A percentile compares a stretch with the other conserved stretches of the same genome.
These are phyloP conservation scores for Amphipoea oculea DNA, from an alignment of 2,888 invertebrate species.

Conservation along the genomic window DNA sequence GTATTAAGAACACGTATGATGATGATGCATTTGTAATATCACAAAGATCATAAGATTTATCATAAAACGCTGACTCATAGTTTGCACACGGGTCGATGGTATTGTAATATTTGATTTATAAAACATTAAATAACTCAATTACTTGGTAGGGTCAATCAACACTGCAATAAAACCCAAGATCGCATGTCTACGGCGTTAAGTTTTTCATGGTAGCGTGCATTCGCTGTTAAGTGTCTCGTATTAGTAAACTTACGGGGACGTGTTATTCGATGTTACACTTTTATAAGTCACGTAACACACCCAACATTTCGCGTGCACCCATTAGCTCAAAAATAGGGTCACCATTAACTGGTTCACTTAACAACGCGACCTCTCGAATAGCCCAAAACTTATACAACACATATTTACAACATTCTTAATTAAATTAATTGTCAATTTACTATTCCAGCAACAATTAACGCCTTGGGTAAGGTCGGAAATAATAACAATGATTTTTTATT, in stretches of 20 bases:
- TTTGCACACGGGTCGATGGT: not conserved
- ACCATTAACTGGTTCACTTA: slow-evolving; percentile 47
- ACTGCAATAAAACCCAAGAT: not conserved
- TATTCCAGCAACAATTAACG: slow-evolving; percentile 82
- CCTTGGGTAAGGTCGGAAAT: slow-evolving; percentile 86
- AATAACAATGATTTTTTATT: slow-evolving; percentile 78
- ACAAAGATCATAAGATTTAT: not conserved
- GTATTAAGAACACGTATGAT: not conserved
- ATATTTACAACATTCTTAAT: slow-evolving; percentile 80
- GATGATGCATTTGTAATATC: slow-evolving; percentile 5
- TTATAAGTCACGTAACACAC: too few relatives aligned
- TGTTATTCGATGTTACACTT: too few relatives aligned
- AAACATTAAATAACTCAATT: not conserved
- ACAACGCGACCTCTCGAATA: slow-evolving; percentile 70
- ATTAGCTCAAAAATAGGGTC: slow-evolving; percentile 18
- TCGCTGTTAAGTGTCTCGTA: too few relatives aligned
- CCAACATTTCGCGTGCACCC: slow-evolving; percentile 1
- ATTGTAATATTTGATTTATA: slow-evolving; percentile 7
- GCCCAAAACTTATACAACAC: slow-evolving; percentile 71
- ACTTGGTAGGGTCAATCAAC: not conserved
- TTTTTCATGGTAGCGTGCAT: too few relatives aligned
- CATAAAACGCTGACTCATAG: slow-evolving; percentile 15
- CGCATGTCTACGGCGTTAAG: too few relatives aligned
- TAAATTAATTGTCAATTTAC: slow-evolving; percentile 83
- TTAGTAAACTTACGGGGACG: too few relatives aligned